Evolutionary conservation across 1,140 invertebrate species (phyloP).

Genomic region (Chrysopa pallens): DNA sequence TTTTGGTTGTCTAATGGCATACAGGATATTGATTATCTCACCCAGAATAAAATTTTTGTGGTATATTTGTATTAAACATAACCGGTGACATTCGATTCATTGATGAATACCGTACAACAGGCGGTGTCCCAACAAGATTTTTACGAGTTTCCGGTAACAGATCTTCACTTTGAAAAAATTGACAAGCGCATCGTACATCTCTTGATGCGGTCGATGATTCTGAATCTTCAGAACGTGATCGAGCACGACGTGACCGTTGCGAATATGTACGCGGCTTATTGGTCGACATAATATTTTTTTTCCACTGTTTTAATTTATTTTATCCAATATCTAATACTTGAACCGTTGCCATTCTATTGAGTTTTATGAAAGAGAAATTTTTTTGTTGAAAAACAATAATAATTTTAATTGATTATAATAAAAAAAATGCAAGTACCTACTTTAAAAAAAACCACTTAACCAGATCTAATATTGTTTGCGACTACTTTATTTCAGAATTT

Average conservation of each 20-base stretch:
- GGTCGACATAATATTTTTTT: slow-evolving; percentile 13
- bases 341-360: too few relatives aligned
- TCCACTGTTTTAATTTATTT: neutral
- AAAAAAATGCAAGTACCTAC: too few relatives aligned
- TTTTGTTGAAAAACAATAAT: too few relatives aligned
- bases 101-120: neutral
- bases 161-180: slow-evolving; percentile 63
- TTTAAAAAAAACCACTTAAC: too few relatives aligned
- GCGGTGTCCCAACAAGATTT: neutral
- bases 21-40: too few relatives aligned
- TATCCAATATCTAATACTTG: too few relatives aligned
- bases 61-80: too few relatives aligned
- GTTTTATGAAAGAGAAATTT: too few relatives aligned
- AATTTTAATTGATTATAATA: too few relatives aligned
- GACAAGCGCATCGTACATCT: slow-evolving; percentile 67
- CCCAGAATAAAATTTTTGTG: too few relatives aligned
- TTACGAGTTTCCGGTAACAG: slow-evolving; percentile 32
- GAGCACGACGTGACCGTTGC: slow-evolving; percentile 29
- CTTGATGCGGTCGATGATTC: slow-evolving; percentile 45
- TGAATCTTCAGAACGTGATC: slow-evolving; percentile 20
- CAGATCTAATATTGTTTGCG: too few relatives aligned
- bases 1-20: too few relatives aligned
- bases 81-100: neutral
- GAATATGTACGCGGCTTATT: slow-evolving; percentile 19
- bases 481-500: neutral